Evolutionary conservation across 2,888 invertebrate genomes (phyloP), one percentile per base, ranked within the genome.

Genomic region (Taphrorychus bicolor): DNA sequence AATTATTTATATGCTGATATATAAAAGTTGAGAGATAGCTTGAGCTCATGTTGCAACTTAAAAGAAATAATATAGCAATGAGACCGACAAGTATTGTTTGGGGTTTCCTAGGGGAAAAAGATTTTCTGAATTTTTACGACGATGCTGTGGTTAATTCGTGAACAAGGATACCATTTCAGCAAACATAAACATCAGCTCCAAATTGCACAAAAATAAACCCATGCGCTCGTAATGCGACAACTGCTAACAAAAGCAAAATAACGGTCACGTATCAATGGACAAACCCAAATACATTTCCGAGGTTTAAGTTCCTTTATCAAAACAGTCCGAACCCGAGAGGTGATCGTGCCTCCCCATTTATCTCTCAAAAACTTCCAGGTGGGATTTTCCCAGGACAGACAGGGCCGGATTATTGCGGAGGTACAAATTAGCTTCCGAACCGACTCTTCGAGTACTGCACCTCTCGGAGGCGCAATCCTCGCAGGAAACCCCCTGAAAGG

Each of bases 311-410:
- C 49, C 64, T 7, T 58, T 58, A 49, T 58, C 58, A 58, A 64
- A 64, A 58, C 40, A 64, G 51, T 49, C 22, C 23, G 57, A 64
- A 64, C 57, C 52, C 18, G 58, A 57, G 51, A 49, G 68, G 70
- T 71, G 64, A 32, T 32, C 32, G 32, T 32, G 66, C 62, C 67
- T 61, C 58, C 70, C 71, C 66, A 71, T 71, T 73, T 72, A 73
- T 74, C 72, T 72, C 59, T 42, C 59, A 53, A 59, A 71, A 53
- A 69, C 62, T 69, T 71, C 66, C 73, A 74, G 73, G 73, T 74
- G 73, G 66, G 54, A 59, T 65, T 65, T 52, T 65, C 65, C 54
- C 65, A 65, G 42, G 65, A 17, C 59, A 59, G 45, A 19, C 52
- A 19, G 24, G 17, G 23, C 58, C 65, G 45, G 59, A 65, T 64